phyloP scores from a whole-genome alignment of 2,797 vertebrate genomes.

The Mallotus villosus region DNA sequence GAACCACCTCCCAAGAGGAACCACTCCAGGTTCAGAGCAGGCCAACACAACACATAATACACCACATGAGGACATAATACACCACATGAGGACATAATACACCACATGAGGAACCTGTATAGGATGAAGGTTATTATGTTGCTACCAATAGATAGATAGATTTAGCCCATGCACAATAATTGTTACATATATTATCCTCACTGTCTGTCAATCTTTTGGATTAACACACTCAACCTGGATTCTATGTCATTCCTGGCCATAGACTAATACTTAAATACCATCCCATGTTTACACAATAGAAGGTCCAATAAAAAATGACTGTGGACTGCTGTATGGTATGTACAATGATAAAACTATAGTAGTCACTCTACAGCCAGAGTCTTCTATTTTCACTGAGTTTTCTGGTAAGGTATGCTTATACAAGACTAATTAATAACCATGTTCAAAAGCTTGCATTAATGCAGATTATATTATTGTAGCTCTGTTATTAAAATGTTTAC shows the following conservation, averaged over 20 bases:
- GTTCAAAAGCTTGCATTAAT: neutral
- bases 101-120: too few species aligned
- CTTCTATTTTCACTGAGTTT: constrained; percentile 10
- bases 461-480: neutral
- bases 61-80: too few species aligned
- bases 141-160: too few species aligned
- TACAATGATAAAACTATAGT: constrained; percentile 59
- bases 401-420: constrained; percentile 28
- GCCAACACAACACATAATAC: too few species aligned
- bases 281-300: constrained; percentile 42
- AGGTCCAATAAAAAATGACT: constrained; percentile 40
- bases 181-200: constrained; percentile 12
- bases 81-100: too few species aligned
- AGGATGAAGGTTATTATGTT: too few species aligned
- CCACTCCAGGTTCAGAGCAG: too few species aligned
- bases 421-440: constrained; percentile 10
- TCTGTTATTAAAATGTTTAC: neutral
- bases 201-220: neutral
- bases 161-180: too few species aligned
- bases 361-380: constrained; percentile 50
- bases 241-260: too few species aligned
- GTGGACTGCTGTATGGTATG: constrained; percentile 31
- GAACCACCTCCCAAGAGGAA: too few species aligned
- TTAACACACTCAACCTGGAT: too few species aligned
- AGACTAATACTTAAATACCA: constrained; percentile 61